Evolutionary conservation across 2,113 vertebrate genomes (phyloP).

Genomic region (Falco punctatus): DNA sequence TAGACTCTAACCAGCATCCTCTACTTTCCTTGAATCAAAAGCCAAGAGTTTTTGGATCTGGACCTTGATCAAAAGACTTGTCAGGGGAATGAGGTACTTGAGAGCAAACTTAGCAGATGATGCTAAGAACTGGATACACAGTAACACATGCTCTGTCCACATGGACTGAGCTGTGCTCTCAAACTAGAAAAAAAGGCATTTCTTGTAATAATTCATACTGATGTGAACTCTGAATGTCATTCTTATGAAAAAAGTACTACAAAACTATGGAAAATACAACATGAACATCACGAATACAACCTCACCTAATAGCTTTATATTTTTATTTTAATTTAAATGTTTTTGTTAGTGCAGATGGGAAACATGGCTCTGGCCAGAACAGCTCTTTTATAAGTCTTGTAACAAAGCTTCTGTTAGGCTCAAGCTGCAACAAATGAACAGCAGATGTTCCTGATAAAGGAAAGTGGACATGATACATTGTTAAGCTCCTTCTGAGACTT

Average conservation of each 20-base stretch:
- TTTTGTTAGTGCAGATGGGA: not conserved
- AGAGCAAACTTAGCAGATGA: not conserved
- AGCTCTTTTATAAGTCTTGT: not conserved
- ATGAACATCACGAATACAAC: not conserved
- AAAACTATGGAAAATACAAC: not conserved
- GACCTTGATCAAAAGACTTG: not conserved
- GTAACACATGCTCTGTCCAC: not conserved
- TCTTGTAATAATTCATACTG: not conserved
- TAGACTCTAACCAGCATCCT: not conserved
- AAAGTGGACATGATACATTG: conserved; percentile 44
- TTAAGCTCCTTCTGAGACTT: conserved; percentile 41
- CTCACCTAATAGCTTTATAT: not conserved
- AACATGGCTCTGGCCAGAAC: not conserved
- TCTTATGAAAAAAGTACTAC: not conserved
- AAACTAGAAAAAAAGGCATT: not conserved
- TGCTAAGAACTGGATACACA: not conserved
- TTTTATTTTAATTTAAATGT: not conserved
- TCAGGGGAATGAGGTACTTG: not conserved
- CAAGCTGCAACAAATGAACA: conserved; percentile 10
- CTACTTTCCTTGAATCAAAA: not conserved
- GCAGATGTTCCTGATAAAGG: conserved; percentile 47
- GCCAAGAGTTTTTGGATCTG: not conserved
- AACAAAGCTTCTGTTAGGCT: not conserved
- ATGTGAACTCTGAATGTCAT: not conserved
- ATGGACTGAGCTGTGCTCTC: not conserved